A percentile compares a stretch with the other conserved stretches of the same genome.
Evolutionary conservation across 2,888 invertebrate species (phyloP).

Genomic region (Allygus modestus): DNA sequence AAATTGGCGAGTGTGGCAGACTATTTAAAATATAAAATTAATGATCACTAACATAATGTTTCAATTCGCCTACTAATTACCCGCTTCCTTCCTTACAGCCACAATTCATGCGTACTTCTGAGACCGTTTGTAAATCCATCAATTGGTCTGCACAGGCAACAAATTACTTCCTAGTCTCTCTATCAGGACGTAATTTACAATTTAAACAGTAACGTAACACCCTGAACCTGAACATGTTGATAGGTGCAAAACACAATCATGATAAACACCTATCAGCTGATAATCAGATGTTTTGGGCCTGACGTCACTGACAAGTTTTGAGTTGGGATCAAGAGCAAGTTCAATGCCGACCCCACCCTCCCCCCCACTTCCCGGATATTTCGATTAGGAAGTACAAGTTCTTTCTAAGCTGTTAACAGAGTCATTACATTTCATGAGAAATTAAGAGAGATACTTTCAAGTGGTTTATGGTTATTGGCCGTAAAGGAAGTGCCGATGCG

Average conservation of each 20-base stretch:
- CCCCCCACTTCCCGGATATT: slow-evolving; percentile 12
- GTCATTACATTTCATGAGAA: slow-evolving; percentile 13
- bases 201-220: slow-evolving; percentile 17
- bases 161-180: slow-evolving; percentile 18
- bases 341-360: slow-evolving; percentile 44
- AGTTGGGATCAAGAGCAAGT: slow-evolving; percentile 41
- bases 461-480: slow-evolving; percentile 14
- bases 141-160: background rate
- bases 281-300: slow-evolving; percentile 26
- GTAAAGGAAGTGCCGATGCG: background rate
- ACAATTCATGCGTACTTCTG: background rate
- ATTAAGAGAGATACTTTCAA: background rate
- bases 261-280: background rate
- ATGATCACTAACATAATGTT: too few relatives aligned
- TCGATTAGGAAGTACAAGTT: slow-evolving; percentile 1
- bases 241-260: background rate
- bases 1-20: too few relatives aligned
- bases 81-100: too few relatives aligned
- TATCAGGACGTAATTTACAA: background rate
- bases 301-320: slow-evolving; percentile 19
- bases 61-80: too few relatives aligned
- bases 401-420: background rate
- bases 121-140: background rate
- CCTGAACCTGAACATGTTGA: background rate
- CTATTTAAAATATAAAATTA: too few relatives aligned